Evolutionary conservation across 2,888 invertebrate genomes (phyloP).

Genomic region (Oligia strigilis): DNA sequence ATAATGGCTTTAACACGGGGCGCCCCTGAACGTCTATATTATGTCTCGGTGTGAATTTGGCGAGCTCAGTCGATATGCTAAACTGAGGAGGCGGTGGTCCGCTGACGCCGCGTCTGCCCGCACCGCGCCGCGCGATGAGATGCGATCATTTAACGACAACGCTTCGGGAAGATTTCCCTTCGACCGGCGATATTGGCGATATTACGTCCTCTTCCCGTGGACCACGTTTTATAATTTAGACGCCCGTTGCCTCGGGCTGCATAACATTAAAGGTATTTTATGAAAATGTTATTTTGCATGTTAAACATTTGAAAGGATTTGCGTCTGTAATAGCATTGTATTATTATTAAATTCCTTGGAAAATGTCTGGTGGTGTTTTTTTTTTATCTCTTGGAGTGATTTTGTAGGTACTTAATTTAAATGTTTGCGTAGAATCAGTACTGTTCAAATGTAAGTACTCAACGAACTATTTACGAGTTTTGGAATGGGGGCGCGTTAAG

Average conservation of each 20-base stretch:
- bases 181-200: slow-evolving; percentile 81
- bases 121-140: slow-evolving; percentile 79
- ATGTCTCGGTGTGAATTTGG: slow-evolving; percentile 80
- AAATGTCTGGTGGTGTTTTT: slow-evolving; percentile 32
- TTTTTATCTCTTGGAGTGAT: slow-evolving; percentile 18
- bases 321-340: slow-evolving; percentile 59
- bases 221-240: slow-evolving; percentile 81
- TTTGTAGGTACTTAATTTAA: slow-evolving; percentile 17
- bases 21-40: slow-evolving; percentile 82
- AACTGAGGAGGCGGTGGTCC: slow-evolving; percentile 74
- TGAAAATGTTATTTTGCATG: slow-evolving; percentile 79
- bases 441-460: slow-evolving; percentile 33
- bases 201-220: slow-evolving; percentile 77
- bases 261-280: slow-evolving; percentile 80
- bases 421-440: slow-evolving; percentile 33
- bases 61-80: slow-evolving; percentile 86
- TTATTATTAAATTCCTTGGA: slow-evolving; percentile 61
- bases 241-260: slow-evolving; percentile 76
- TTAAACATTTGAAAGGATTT: slow-evolving; percentile 73
- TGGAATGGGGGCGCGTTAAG: slow-evolving; percentile 71
- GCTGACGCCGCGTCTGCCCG: slow-evolving; percentile 87
- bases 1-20: slow-evolving; percentile 86
- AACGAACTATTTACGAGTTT: slow-evolving; percentile 34
- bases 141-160: slow-evolving; percentile 87
- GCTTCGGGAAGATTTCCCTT: slow-evolving; percentile 79